Percentiles rank a stretch among this genome's conserved stretches.
These are phyloP conservation scores for Sitta carolinensis DNA, from an alignment of 2,797 vertebrate genomes.

Conservation along the genomic window DNA sequence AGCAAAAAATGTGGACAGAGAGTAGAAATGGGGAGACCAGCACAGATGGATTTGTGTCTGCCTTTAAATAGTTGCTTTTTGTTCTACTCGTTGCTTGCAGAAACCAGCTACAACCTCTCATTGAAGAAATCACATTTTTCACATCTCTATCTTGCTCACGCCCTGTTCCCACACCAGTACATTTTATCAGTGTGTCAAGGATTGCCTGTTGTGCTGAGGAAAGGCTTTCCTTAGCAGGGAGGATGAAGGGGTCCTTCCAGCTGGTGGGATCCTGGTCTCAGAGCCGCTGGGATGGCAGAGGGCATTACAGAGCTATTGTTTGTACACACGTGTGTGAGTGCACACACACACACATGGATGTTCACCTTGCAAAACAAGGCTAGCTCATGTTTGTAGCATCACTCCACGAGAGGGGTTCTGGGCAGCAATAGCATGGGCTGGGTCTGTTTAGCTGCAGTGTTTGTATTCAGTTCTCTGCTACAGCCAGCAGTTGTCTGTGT, in stretches of 20 bases:
- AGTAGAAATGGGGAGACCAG: not conserved
- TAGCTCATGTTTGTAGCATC: too few species aligned
- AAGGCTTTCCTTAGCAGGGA: not conserved
- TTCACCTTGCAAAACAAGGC: not conserved
- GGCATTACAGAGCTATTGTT: not conserved
- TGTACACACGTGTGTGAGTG: accelerated
- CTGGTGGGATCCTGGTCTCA: not conserved
- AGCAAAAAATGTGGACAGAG: not conserved
- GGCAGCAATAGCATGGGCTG: accelerated
- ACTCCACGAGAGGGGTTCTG: not conserved
- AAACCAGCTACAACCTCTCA: not conserved
- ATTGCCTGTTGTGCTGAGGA: not conserved
- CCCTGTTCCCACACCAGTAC: not conserved
- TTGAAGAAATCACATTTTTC: not conserved
- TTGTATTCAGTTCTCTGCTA: not conserved
- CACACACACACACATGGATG: accelerated
- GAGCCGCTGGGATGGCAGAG: not conserved
- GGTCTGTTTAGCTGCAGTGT: not conserved
- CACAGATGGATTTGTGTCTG: not conserved
- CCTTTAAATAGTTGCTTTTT: not conserved
- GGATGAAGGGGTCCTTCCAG: not conserved
- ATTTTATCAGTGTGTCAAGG: not conserved
- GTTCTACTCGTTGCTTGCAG: not conserved
- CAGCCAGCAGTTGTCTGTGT: not conserved
- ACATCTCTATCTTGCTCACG: accelerated